A percentile compares a stretch with the other conserved stretches of the same genome.
Evolutionary conservation across 2,797 vertebrate species (phyloP).

Genomic region (Orientallactaga sibirica): DNA sequence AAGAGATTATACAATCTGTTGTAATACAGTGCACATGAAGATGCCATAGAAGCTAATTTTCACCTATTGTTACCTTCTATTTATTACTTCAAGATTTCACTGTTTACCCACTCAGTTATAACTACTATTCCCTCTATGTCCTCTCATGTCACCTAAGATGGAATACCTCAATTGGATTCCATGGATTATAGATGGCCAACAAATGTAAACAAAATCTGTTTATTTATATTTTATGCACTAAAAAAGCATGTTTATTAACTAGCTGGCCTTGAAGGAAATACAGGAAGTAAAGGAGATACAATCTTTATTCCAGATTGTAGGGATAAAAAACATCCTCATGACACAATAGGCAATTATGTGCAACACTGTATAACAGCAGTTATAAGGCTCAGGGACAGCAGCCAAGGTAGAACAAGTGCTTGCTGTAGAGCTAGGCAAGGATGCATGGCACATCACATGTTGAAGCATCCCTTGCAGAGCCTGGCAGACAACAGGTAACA

Average conservation of each 20-base stretch:
- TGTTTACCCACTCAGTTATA: background rate
- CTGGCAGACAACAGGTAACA: background rate
- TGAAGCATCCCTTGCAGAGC: background rate
- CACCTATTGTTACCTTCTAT: background rate
- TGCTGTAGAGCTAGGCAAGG: background rate
- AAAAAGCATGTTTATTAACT: background rate
- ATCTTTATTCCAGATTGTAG: background rate
- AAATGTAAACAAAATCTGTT: constrained; percentile 18
- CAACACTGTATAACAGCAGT: too few species aligned
- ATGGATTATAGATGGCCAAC: background rate
- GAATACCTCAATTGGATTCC: background rate
- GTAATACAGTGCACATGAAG: background rate
- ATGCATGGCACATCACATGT: background rate
- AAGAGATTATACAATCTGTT: background rate
- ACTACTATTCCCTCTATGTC: background rate
- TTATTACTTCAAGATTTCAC: background rate
- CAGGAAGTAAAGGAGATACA: background rate
- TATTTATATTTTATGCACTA: constrained; percentile 5
- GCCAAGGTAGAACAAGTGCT: background rate
- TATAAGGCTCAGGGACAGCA: background rate
- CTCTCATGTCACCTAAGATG: background rate
- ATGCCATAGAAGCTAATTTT: background rate
- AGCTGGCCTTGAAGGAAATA: background rate
- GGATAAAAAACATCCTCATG: background rate
- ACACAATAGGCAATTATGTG: background rate